Evolutionary conservation across 2,797 vertebrate species (phyloP), one percentile per base, ranked within the genome.

Genomic region (Rhinophrynus dorsalis): DNA sequence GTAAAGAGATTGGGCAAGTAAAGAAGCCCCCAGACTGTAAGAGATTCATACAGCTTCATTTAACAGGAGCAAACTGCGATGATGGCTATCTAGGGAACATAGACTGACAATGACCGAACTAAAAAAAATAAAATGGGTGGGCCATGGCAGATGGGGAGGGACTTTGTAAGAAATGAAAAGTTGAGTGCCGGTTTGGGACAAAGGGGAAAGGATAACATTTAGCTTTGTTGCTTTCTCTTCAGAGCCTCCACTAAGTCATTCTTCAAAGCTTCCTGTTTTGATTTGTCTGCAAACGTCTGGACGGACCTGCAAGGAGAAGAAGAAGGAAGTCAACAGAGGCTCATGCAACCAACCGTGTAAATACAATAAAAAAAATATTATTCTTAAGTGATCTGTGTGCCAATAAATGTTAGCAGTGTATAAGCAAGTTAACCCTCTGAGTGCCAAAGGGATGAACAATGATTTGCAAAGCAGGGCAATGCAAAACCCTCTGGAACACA

Each of bases 181-280:
- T 80, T 81, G 83, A 74, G 83, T 83, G 76, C 73, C 82, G 78
- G 75, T 79, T 87, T 85, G 17, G 3, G 68, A 17, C 11, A 9
- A 15, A 15, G n/a, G n/a, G n/a, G 38, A 17, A 17, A 6, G 71
- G 77, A 69, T 69, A 17, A 75, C 26, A 12, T 73, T 78, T 96
- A 98, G 87, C 88, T 90, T 76, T 95, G 92, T 62, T 97, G 94
- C 90, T 98, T 98, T 85, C 90, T 94, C 94, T 94, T 98, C 91
- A 99, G 87, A 73, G 94, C 96, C 85, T 90, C 89, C 90, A 96
- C 86, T 92, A 99, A 92, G 89, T 97, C 93, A 21, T 84, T 88
- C 92, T 92, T 95, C 80, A 98, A 92, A 88, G 94, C 94, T 83
- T 96, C 94, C 89, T 98, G 94, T 91, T 94, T 95, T 78, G 92